Evolutionary conservation across 1,140 invertebrate genomes (phyloP).

Genomic region (Camponotus pennsylvanicus): DNA sequence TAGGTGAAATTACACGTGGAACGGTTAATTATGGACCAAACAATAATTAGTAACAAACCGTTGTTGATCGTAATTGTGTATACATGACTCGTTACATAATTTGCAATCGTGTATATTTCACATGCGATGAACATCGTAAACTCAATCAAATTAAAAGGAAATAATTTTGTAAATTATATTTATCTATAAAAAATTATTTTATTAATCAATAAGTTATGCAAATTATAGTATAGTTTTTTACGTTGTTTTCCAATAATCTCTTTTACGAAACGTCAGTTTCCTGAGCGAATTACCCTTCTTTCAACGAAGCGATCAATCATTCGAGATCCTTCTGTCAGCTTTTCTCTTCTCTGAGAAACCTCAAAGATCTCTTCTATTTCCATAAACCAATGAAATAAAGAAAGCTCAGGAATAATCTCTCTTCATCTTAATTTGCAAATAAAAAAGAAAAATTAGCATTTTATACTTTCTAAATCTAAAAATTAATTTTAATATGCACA

Average conservation of each 20-base stretch:
- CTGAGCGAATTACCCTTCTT: background rate
- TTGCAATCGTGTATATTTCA: slow-evolving; percentile 37
- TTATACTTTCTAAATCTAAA: background rate
- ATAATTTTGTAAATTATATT: background rate
- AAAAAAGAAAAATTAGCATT: background rate
- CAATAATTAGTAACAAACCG: slow-evolving; percentile 53
- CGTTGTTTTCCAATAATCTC: background rate
- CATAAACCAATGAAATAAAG: background rate
- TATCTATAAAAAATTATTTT: background rate
- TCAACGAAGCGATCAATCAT: slow-evolving; percentile 14
- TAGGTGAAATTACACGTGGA: slow-evolving; percentile 68
- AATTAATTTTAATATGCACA: background rate
- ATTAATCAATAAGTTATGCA: background rate
- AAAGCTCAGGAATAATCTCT: slow-evolving; percentile 16
- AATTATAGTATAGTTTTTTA: background rate
- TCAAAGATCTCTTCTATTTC: background rate
- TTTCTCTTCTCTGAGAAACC: background rate
- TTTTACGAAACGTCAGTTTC: slow-evolving; percentile 7
- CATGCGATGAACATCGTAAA: background rate
- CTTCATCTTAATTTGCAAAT: background rate
- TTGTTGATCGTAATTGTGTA: slow-evolving; percentile 39
- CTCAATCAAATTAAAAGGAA: background rate
- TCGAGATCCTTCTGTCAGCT: slow-evolving; percentile 20
- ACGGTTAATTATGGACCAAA: slow-evolving; percentile 72
- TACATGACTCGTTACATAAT: slow-evolving; percentile 30